Percentiles rank a stretch among this genome's conserved stretches.
Evolutionary conservation across 2,113 vertebrate genomes (phyloP).

Genomic region (Nipponia nippon): DNA sequence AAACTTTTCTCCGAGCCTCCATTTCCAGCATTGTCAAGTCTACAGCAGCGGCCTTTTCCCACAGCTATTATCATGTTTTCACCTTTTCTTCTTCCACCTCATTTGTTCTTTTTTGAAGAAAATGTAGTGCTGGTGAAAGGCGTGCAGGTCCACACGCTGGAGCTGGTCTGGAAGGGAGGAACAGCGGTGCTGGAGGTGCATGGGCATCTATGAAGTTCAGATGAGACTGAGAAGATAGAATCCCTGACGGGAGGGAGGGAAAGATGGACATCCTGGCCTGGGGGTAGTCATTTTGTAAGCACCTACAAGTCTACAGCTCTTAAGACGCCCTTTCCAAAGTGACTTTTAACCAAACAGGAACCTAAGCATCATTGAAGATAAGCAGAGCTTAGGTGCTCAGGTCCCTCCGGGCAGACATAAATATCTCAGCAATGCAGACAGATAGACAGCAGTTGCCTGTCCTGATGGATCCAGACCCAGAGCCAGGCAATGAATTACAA

Average conservation of each 20-base stretch:
- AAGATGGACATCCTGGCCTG: neutral
- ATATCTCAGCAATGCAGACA: neutral
- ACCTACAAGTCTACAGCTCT: neutral
- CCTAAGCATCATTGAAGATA: neutral
- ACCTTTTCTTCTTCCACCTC: conserved; percentile 27
- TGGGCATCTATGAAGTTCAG: neutral
- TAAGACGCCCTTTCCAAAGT: neutral
- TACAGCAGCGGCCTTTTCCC: neutral
- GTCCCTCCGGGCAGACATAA: neutral
- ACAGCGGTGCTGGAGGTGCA: neutral
- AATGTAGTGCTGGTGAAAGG: neutral
- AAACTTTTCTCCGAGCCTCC: conserved; percentile 19
- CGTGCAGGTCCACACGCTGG: neutral
- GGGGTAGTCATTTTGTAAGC: neutral
- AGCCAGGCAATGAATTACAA: conserved; percentile 23
- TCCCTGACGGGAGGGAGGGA: neutral
- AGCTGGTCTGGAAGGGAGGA: neutral
- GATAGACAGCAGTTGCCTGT: neutral
- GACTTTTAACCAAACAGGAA: conserved; percentile 23
- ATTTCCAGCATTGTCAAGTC: conserved; percentile 17
- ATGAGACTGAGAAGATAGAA: neutral
- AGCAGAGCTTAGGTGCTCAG: neutral
- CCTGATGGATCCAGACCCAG: conserved; percentile 18
- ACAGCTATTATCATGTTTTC: conserved; percentile 18
- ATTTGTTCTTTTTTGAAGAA: neutral